phyloP scores from a whole-genome alignment of 2,113 vertebrate genomes.

The Turnix velox region DNA sequence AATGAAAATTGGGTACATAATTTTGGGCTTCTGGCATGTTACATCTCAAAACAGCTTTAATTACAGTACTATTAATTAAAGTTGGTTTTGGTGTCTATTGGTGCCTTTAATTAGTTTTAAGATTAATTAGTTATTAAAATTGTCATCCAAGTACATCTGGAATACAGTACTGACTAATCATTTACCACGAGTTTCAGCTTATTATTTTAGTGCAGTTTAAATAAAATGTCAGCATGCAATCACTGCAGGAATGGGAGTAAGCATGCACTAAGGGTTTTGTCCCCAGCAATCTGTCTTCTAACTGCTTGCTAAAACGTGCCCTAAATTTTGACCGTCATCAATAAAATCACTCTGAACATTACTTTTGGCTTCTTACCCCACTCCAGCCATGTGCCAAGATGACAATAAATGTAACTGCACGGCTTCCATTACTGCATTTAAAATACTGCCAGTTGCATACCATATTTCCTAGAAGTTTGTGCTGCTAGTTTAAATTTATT shows the following conservation, averaged over 20 bases:
- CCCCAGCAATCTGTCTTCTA: neutral
- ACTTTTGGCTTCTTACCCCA: neutral
- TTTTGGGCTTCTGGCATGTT: neutral
- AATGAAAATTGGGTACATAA: neutral
- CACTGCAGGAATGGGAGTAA: neutral
- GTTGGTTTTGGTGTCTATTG: neutral
- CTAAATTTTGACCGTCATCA: neutral
- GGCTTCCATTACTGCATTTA: neutral
- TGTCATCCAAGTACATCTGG: neutral
- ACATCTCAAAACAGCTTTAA: neutral
- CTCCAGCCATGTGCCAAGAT: rapidly evolving
- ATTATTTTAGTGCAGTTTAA: neutral
- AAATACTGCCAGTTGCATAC: neutral
- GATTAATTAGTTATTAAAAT: constrained; percentile 1
- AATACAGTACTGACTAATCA: neutral
- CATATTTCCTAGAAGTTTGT: neutral
- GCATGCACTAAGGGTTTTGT: neutral
- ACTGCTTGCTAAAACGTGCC: neutral
- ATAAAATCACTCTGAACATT: neutral
- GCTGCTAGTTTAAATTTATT: neutral
- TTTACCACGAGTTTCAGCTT: neutral
- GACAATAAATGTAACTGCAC: neutral
- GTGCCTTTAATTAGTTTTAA: neutral
- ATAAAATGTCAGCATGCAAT: neutral
- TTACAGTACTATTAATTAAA: neutral